phyloP scores from a whole-genome alignment of 1,140 invertebrate species.

The Argopecten irradians region DNA sequence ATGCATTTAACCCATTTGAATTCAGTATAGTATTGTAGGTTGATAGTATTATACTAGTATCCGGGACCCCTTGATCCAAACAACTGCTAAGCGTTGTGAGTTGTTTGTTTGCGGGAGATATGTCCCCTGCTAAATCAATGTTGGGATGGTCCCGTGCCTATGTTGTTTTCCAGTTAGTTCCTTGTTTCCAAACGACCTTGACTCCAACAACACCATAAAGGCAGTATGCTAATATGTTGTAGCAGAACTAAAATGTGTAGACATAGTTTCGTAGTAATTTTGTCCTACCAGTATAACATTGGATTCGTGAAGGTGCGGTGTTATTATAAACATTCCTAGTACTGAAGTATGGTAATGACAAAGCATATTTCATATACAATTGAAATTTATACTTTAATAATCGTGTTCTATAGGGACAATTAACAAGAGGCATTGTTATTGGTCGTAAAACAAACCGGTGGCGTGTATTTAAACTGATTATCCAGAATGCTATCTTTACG shows the following conservation, averaged over 20 bases:
- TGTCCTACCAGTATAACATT: neutral
- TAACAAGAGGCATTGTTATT: neutral
- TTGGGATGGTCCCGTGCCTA: neutral
- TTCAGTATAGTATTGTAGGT: too few relatives aligned
- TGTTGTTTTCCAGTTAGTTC: neutral
- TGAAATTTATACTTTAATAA: slow-evolving; percentile 11
- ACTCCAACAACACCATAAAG: neutral
- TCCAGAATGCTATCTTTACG: neutral
- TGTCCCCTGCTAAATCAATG: neutral
- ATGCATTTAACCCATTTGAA: too few relatives aligned
- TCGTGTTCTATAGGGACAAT: neutral
- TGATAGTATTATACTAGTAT: too few relatives aligned
- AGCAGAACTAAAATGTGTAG: neutral
- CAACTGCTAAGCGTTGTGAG: too few relatives aligned
- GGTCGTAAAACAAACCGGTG: neutral
- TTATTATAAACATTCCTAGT: neutral
- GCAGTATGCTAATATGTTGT: neutral
- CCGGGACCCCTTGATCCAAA: too few relatives aligned
- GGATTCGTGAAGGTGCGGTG: neutral
- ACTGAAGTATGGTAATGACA: neutral
- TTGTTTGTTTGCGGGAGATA: neutral
- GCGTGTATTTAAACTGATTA: neutral
- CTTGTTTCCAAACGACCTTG: neutral
- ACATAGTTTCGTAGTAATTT: neutral
- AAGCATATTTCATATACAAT: neutral